Evolutionary conservation across 2,797 vertebrate genomes (phyloP), one percentile per base, ranked within the genome.

Genomic region (Eutrigla gurnardus): DNA sequence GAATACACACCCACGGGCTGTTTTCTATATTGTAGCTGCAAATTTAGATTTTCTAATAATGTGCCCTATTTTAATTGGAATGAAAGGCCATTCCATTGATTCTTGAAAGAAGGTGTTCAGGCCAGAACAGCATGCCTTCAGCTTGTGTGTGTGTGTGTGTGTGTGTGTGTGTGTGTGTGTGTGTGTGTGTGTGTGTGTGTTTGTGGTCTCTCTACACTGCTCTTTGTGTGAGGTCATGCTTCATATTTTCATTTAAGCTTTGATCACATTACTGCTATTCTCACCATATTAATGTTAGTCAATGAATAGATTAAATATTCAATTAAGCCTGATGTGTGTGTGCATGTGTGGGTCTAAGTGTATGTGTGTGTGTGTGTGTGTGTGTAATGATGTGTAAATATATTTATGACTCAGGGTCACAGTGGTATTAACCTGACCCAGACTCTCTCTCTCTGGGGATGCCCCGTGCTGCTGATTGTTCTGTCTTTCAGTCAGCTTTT

Each of bases 311-410:
- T 91, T 83, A 91, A 85, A 90, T 89, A 88, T 90, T 91, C 88
- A 88, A 90, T 89, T 91, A 84, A 76, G 70, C 66, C 63, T 15
- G 49, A 65, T 66, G 57, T 6, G 3, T 40, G 33, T 35, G 43
- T 43, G 33, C 64, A 60, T 75, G 71, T 73, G 77, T 54, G 71
- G 66, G 25, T 25, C 1, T 35, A 69, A 43, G 78, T 54, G 66
- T 80, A 43, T 87, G 78, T 75, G 53, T 54, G 82, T 72, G 78
- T 25, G 50, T 25, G 61, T 93, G 82, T 80, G 84, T 81, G 83
- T 90, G 88, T 92, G 88, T 93, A 92, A 93, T 93, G 91, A 91
- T 93, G 92, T 93, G 92, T 92, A 94, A 93, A 94, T 93, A 93
- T 93, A 94, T 93, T 93, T 93, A 93, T 92, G 86, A 89, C 86